Percentiles rank a stretch among this genome's conserved stretches.
These are phyloP conservation scores for Leptinotarsa tumamoca DNA, from an alignment of 2,888 invertebrate genomes.

Conservation along the genomic window DNA sequence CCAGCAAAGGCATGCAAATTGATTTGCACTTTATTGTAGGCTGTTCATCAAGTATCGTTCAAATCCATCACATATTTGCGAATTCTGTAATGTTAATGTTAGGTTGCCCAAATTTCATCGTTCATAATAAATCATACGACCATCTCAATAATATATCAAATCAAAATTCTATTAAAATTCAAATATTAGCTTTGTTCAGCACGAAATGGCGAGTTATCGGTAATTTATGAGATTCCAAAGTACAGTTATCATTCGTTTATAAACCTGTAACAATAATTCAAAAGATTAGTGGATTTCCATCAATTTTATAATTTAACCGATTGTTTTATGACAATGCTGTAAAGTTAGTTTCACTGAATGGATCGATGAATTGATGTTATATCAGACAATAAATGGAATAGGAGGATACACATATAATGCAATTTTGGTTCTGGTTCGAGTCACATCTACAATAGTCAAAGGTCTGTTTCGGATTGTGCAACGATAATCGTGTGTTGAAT, in stretches of 20 bases:
- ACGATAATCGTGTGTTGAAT: no score
- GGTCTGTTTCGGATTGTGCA: no score
- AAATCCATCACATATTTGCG: no score
- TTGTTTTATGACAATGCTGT: background rate
- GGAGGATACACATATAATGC: background rate
- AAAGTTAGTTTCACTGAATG: background rate
- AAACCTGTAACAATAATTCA: slow-evolving; percentile 14
- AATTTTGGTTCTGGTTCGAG: no score
- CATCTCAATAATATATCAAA: slow-evolving; percentile 3
- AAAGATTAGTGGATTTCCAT: slow-evolving; percentile 15
- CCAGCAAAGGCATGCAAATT: no score
- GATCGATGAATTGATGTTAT: background rate
- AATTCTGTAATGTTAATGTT: no score
- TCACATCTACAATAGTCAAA: no score
- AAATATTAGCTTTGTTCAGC: slow-evolving; percentile 4
- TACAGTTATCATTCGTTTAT: slow-evolving; percentile 10
- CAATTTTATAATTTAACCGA: slow-evolving; percentile 1
- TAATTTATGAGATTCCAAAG: slow-evolving; percentile 6
- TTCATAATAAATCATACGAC: background rate
- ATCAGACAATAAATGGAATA: background rate
- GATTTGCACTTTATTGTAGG: no score
- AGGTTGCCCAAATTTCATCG: background rate
- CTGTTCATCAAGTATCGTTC: no score
- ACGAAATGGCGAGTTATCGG: background rate
- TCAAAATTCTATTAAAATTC: slow-evolving; percentile 3